phyloP scores from a whole-genome alignment of 2,113 vertebrate species.

The Rattus norvegicus region DNA sequence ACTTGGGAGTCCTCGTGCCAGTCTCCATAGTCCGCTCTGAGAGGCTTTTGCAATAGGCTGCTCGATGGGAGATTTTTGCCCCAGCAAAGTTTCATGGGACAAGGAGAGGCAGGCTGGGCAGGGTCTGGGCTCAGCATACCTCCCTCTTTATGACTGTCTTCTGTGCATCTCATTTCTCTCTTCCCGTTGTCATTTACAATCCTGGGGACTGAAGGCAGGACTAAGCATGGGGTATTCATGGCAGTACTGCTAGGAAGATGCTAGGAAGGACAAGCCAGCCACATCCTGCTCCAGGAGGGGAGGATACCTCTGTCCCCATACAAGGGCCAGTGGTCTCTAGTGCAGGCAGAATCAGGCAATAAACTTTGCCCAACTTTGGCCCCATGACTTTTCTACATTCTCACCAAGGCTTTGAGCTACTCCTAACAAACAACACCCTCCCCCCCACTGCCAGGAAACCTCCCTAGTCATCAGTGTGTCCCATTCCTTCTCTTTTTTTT shows the following conservation, averaged over 20 bases:
- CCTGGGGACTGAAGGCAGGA: rapidly evolving
- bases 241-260: not conserved
- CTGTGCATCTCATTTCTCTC: not conserved
- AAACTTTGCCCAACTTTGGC: not conserved
- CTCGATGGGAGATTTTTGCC: too few species aligned
- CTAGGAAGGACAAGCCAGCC: not conserved
- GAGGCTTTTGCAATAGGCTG: not conserved
- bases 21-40: rapidly evolving
- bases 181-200: not conserved
- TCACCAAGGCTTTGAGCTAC: not conserved
- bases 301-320: too few species aligned
- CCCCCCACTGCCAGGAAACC: not conserved
- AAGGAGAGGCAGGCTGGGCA: too few species aligned
- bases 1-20: not conserved
- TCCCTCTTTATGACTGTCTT: not conserved
- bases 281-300: too few species aligned
- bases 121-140: rapidly evolving
- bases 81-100: not conserved
- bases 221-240: rapidly evolving
- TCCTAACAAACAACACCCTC: not conserved
- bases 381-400: too few species aligned
- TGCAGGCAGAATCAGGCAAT: not conserved
- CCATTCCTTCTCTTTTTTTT: not conserved
- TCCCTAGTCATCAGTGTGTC: too few species aligned
- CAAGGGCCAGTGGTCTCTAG: not conserved